phyloP scores from a whole-genome alignment of 2,888 invertebrate species.

The Thysanoteuthis rhombus region DNA sequence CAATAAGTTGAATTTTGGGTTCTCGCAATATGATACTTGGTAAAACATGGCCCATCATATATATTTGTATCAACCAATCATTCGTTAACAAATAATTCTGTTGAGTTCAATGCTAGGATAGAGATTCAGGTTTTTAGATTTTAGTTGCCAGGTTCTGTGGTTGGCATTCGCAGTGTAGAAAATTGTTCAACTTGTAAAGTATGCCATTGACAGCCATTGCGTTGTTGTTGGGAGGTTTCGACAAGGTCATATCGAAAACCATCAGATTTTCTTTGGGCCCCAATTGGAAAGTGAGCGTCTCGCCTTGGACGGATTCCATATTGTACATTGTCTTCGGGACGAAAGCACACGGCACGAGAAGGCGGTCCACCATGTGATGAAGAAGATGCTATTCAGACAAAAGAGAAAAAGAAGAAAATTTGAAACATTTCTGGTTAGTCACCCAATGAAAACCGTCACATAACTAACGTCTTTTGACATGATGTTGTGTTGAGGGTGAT shows the following conservation, averaged over 20 bases:
- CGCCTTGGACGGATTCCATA: conserved; percentile 45
- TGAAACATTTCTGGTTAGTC: no score
- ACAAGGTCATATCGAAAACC: conserved; percentile 34
- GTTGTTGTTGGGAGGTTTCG: conserved; percentile 37
- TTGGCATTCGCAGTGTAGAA: conserved; percentile 43
- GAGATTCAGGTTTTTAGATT: not conserved
- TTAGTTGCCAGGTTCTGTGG: not conserved
- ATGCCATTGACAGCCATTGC: conserved; percentile 50
- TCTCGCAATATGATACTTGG: not conserved
- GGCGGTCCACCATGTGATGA: conserved; percentile 67
- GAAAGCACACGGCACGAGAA: conserved; percentile 44
- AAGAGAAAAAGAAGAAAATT: not conserved
- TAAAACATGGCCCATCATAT: not conserved
- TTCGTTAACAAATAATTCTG: not conserved
- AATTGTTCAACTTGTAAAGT: conserved; percentile 51
- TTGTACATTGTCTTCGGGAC: conserved; percentile 41
- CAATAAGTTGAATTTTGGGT: not conserved
- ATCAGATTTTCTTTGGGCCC: conserved; percentile 37
- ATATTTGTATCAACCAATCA: not conserved
- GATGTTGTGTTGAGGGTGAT: no score
- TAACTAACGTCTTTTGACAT: no score
- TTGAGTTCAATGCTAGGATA: not conserved
- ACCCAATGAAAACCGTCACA: no score
- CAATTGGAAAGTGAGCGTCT: conserved; percentile 43
- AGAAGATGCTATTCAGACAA: conserved; percentile 64